Evolutionary conservation across 2,797 vertebrate genomes (phyloP).

Genomic region (Sebastes paucispinis): DNA sequence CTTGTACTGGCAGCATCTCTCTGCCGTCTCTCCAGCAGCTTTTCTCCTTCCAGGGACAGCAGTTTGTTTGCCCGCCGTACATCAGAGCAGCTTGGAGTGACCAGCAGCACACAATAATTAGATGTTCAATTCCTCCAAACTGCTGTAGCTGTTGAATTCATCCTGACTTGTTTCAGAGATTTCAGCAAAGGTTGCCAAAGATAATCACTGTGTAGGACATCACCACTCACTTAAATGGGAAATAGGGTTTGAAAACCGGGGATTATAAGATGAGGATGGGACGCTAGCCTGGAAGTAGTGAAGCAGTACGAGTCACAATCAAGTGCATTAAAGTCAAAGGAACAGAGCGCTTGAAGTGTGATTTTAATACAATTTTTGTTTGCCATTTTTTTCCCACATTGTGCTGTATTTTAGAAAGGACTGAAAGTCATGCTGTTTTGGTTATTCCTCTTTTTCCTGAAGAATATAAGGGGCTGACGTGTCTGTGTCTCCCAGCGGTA

Average conservation of each 20-base stretch:
- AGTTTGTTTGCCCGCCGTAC: conserved; percentile 67
- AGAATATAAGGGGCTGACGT: not conserved
- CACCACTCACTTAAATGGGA: conserved; percentile 21
- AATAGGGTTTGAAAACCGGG: conserved; percentile 27
- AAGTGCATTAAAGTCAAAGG: conserved; percentile 6
- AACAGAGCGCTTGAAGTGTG: not conserved
- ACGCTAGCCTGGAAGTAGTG: not conserved
- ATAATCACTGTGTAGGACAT: conserved; percentile 27
- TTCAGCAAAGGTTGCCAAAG: conserved; percentile 56
- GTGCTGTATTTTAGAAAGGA: not conserved
- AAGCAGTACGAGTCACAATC: not conserved
- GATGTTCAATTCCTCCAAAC: conserved; percentile 53
- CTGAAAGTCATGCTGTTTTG: not conserved
- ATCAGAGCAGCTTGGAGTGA: conserved; percentile 60
- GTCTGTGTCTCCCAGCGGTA: not conserved
- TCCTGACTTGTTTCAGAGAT: conserved; percentile 43
- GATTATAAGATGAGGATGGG: conserved; percentile 9
- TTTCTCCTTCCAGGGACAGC: conserved; percentile 63
- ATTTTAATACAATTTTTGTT: not conserved
- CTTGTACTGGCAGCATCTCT: conserved; percentile 40
- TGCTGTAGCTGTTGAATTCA: conserved; percentile 33
- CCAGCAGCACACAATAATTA: conserved; percentile 62
- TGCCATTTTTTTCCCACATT: not conserved
- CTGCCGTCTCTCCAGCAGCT: conserved; percentile 59
- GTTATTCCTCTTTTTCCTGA: not conserved